These are phyloP conservation scores for Bergia sp. DNA, from an alignment of 92 coral and sea anemone species.

Conservation along the genomic window DNA sequence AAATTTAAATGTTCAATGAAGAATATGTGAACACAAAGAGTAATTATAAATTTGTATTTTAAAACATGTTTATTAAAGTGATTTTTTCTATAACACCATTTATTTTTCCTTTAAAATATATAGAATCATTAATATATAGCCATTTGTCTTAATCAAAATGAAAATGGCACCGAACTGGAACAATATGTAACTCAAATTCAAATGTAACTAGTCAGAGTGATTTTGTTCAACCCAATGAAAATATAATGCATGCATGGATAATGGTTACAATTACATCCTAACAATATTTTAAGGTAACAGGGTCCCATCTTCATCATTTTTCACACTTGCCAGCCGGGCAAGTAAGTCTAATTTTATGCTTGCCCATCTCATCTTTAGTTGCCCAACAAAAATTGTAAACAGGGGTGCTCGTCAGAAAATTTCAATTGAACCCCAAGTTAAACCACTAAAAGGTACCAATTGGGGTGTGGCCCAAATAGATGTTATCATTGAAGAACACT, in stretches of 20 bases:
- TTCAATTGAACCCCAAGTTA: no score
- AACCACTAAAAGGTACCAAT: no score
- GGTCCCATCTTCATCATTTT: no score
- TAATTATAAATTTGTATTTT: not conserved
- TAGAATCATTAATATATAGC: not conserved
- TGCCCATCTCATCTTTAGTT: no score
- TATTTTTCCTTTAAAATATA: not conserved
- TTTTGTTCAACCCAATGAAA: not conserved
- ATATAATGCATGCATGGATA: not conserved
- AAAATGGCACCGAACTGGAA: conserved; percentile 1
- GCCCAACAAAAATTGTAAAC: no score
- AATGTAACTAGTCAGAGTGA: not conserved
- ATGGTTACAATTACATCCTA: not conserved
- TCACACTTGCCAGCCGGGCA: no score
- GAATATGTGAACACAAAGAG: not conserved
- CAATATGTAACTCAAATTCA: not conserved
- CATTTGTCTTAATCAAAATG: not conserved
- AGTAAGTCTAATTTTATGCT: no score
- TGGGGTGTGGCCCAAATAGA: no score
- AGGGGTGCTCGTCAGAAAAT: no score
- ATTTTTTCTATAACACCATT: not conserved
- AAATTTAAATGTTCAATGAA: not conserved
- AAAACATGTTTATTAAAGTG: conserved; percentile 8
- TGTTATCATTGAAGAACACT: no score
- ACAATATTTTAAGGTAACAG: not conserved